These are phyloP conservation scores for Charanyca ferruginea DNA, from an alignment of 2,888 invertebrate genomes.

Conservation along the genomic window DNA sequence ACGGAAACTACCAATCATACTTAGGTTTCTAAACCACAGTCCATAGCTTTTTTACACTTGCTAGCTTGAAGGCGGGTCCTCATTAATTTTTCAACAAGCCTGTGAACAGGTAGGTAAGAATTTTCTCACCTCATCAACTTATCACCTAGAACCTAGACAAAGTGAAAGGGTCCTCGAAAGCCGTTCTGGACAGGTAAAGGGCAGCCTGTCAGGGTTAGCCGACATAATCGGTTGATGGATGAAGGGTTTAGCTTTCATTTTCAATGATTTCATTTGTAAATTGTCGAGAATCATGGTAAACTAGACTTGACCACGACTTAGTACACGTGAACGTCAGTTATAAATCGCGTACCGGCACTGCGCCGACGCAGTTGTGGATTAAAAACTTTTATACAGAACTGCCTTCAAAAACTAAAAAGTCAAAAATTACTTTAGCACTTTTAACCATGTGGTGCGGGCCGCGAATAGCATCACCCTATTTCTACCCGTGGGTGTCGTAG, in stretches of 20 bases:
- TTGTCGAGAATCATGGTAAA: conserved; percentile 5
- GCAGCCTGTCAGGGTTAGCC: conserved; percentile 47
- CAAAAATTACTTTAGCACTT: too few relatives aligned
- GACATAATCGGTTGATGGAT: conserved; percentile 47
- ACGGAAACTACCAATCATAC: background rate
- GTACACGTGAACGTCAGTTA: too few relatives aligned
- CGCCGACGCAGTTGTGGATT: too few relatives aligned
- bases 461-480: too few relatives aligned
- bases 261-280: conserved; percentile 43
- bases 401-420: too few relatives aligned
- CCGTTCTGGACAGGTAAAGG: conserved; percentile 48
- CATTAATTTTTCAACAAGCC: conserved; percentile 54
- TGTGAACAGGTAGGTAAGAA: conserved; percentile 52
- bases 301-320: background rate
- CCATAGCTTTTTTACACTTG: conserved; percentile 9
- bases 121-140: conserved; percentile 58
- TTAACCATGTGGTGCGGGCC: too few relatives aligned
- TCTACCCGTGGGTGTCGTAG: too few relatives aligned
- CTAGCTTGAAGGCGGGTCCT: conserved; percentile 8
- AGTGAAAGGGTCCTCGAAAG: conserved; percentile 65
- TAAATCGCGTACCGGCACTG: too few relatives aligned
- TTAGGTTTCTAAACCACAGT: conserved; percentile 38
- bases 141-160: conserved; percentile 38
- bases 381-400: too few relatives aligned
- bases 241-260: conserved; percentile 49